Conservation (phyloP, 2,797 vertebrate species). For the Microctenopoma steveboyesi region DNA sequence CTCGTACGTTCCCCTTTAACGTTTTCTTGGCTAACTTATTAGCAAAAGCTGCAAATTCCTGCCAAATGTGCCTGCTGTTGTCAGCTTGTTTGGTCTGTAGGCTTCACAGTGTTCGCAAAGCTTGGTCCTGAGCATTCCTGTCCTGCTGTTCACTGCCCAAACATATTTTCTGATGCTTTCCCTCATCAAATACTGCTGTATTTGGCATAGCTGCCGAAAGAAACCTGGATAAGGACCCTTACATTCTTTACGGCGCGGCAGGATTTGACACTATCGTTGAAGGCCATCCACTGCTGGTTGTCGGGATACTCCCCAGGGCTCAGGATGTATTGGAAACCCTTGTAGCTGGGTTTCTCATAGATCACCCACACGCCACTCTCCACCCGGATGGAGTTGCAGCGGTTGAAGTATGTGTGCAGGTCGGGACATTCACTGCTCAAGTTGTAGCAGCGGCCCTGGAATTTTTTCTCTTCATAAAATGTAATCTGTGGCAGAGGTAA, state of each 20-base stretch:
- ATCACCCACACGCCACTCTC: conserved; percentile 70
- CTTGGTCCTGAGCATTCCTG: conserved; percentile 14
- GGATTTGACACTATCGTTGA: conserved; percentile 69
- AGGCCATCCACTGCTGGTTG: conserved; percentile 75
- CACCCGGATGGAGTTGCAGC: conserved; percentile 70
- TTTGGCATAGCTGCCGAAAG: not conserved
- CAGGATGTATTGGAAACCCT: conserved; percentile 72
- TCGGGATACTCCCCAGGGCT: conserved; percentile 65
- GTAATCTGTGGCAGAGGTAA: conserved; percentile 58
- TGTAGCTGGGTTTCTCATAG: conserved; percentile 68
- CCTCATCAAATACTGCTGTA: not conserved
- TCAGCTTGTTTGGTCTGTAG: conserved; percentile 16
- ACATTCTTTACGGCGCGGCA: conserved; percentile 66
- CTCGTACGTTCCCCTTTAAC: not conserved
- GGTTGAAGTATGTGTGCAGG: conserved; percentile 66
- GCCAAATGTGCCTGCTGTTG: conserved; percentile 20
- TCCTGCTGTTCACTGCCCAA: conserved; percentile 12
- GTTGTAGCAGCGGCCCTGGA: conserved; percentile 72
- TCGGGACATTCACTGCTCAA: conserved; percentile 68
- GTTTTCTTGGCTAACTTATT: conserved; percentile 3
- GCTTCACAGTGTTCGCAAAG: conserved; percentile 22
- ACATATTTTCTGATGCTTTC: conserved; percentile 7
- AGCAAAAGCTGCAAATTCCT: conserved; percentile 8
- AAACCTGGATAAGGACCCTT: conserved; percentile 16
- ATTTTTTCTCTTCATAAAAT: conserved; percentile 72